Percentiles rank a stretch among this genome's conserved stretches.
phyloP scores from a whole-genome alignment of 2,797 vertebrate species.

The Dermochelys coriacea region DNA sequence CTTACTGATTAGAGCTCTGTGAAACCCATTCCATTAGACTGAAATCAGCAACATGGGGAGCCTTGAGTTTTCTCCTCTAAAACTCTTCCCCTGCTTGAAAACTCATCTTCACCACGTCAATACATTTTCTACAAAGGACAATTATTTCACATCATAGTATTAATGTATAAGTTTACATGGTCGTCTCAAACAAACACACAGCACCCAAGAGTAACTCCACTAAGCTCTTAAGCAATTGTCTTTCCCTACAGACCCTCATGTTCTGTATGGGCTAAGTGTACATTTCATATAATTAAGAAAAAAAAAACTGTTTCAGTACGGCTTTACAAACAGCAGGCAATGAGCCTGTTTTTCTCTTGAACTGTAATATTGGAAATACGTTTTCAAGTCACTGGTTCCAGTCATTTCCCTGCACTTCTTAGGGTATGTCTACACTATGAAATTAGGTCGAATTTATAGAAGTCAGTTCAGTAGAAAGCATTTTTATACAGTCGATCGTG shows the following conservation, averaged over 20 bases:
- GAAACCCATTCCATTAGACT: neutral
- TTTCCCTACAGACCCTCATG: slow-evolving; percentile 40
- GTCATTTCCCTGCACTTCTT: slow-evolving; percentile 44
- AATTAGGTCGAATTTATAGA: too few relatives aligned
- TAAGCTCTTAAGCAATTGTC: neutral
- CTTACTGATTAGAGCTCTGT: neutral
- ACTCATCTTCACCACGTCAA: neutral
- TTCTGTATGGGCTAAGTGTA: slow-evolving; percentile 11
- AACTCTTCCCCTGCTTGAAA: neutral
- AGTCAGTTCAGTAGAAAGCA: too few relatives aligned
- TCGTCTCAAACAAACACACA: neutral
- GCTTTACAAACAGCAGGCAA: slow-evolving; percentile 63
- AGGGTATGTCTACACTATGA: too few relatives aligned
- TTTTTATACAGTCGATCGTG: too few relatives aligned
- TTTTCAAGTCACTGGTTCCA: slow-evolving; percentile 43
- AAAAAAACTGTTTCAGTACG: slow-evolving; percentile 54
- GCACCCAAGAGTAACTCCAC: neutral
- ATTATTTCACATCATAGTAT: neutral
- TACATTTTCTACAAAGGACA: neutral
- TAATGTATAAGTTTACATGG: neutral
- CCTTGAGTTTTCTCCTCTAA: neutral
- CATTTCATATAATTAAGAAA: slow-evolving; percentile 1
- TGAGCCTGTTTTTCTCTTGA: slow-evolving; percentile 47
- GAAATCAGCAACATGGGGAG: neutral
- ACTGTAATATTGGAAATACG: slow-evolving; percentile 42